Conservation (phyloP, 2,113 vertebrate genomes). For the Oriolus oriolus region DNA sequence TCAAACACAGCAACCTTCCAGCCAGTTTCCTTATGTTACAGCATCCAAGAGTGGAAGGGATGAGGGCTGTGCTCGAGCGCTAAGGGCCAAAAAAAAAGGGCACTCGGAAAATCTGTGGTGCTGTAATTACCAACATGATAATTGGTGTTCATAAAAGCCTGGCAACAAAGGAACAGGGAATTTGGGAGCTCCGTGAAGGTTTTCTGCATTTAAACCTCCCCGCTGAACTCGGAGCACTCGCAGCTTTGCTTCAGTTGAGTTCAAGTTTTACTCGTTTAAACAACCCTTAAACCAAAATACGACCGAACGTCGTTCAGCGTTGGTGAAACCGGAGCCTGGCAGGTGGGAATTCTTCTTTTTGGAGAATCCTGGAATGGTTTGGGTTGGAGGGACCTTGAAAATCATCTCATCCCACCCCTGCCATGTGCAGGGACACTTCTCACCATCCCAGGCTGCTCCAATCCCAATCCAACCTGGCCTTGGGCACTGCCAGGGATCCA, state of each 20-base stretch:
- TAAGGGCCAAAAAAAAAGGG: not conserved
- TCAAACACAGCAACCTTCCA: constrained; percentile 14
- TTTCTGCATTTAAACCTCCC: not conserved
- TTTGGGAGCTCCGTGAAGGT: not conserved
- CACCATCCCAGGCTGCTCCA: not conserved
- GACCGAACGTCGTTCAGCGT: rapidly evolving
- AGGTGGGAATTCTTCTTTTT: not conserved
- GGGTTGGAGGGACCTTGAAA: not conserved
- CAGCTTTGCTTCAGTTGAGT: not conserved
- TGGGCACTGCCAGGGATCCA: not conserved
- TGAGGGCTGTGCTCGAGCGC: not conserved
- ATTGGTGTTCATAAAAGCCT: not conserved
- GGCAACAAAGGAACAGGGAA: not conserved
- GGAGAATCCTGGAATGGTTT: not conserved
- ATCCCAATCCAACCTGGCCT: not conserved
- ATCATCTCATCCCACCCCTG: not conserved
- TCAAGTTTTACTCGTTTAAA: not conserved
- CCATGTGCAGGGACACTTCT: not conserved
- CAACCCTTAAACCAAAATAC: not conserved
- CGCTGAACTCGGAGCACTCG: not conserved
- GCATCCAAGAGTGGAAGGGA: not conserved
- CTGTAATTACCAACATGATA: not conserved
- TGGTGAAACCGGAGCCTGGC: not conserved
- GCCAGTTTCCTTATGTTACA: not conserved
- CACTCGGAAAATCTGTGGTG: not conserved